Percentiles rank a stretch among this genome's conserved stretches.
Conservation (phyloP, 2,797 vertebrate species). For the Philypnodon macrostomus region DNA sequence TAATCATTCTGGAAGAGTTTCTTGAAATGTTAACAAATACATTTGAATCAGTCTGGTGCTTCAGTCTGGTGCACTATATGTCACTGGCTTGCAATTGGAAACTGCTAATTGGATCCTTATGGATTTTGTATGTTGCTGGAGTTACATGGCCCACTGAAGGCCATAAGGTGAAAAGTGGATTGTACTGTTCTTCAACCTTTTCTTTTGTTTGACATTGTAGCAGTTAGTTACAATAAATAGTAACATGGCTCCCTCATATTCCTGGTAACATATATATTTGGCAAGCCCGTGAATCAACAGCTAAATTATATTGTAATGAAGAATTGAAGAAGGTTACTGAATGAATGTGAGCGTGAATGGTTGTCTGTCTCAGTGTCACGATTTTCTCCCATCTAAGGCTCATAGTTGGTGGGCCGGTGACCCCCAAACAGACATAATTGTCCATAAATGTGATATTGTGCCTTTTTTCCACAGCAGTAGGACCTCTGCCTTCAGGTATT, state of each 20-base stretch:
- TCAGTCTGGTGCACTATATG: no score
- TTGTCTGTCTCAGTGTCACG: no score
- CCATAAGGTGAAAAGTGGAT: constrained; percentile 21
- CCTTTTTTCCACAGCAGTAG: no score
- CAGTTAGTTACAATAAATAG: constrained; percentile 23
- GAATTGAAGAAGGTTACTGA: no score
- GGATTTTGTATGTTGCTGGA: constrained; percentile 21
- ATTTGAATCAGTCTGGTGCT: constrained; percentile 27
- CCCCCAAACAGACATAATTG: no score
- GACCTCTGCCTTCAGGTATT: neutral
- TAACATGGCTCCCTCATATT: constrained; percentile 18
- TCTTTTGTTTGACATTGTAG: constrained; percentile 16
- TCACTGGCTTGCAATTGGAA: constrained; percentile 27
- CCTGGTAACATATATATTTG: constrained; percentile 26
- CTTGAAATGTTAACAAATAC: no score
- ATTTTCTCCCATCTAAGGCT: no score
- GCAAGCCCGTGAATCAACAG: neutral
- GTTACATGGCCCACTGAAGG: constrained; percentile 31
- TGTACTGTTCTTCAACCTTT: constrained; percentile 15
- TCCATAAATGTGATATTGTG: no score
- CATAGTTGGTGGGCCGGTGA: no score
- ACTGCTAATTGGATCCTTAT: constrained; percentile 23
- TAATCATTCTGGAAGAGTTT: neutral
- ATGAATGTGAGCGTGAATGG: no score
- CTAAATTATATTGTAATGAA: no score